Conservation (phyloP, 2,888 invertebrate species). For the Micropterix aruncella region DNA sequence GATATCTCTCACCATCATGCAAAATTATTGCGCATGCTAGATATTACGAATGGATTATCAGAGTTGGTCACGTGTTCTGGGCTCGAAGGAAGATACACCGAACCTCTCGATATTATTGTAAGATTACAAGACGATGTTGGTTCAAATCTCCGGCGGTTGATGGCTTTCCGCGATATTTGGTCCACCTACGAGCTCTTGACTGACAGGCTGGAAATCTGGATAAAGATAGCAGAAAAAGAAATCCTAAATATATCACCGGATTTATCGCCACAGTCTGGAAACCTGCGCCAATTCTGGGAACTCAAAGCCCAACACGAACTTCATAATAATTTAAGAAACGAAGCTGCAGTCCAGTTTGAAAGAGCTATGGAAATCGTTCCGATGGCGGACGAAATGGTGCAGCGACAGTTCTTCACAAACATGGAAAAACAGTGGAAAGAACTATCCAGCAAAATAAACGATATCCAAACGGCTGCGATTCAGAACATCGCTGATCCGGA, state of each 20-base stretch:
- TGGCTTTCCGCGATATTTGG: slow-evolving; percentile 70
- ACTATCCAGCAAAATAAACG: slow-evolving; percentile 46
- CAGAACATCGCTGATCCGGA: slow-evolving; percentile 59
- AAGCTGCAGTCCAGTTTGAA: slow-evolving; percentile 59
- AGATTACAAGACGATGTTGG: slow-evolving; percentile 67
- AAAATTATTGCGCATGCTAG: slow-evolving; percentile 57
- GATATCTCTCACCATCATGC: slow-evolving; percentile 73
- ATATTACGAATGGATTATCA: slow-evolving; percentile 58
- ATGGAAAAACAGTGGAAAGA: slow-evolving; percentile 64
- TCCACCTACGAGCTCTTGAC: slow-evolving; percentile 55
- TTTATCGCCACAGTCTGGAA: slow-evolving; percentile 48
- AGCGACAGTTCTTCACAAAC: slow-evolving; percentile 64
- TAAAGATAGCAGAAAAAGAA: slow-evolving; percentile 58
- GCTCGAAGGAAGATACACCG: slow-evolving; percentile 58
- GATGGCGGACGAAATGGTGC: slow-evolving; percentile 72
- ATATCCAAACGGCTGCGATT: slow-evolving; percentile 52
- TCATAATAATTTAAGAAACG: slow-evolving; percentile 60
- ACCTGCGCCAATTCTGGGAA: slow-evolving; percentile 78
- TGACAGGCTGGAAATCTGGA: slow-evolving; percentile 63
- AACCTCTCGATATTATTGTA: slow-evolving; percentile 55
- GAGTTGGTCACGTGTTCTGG: slow-evolving; percentile 61
- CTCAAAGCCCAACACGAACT: slow-evolving; percentile 78
- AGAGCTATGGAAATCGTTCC: slow-evolving; percentile 65
- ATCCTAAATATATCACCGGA: slow-evolving; percentile 50
- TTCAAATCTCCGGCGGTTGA: slow-evolving; percentile 51